Conservation (phyloP, 2,113 vertebrate genomes). For the Solea senegalensis region DNA sequence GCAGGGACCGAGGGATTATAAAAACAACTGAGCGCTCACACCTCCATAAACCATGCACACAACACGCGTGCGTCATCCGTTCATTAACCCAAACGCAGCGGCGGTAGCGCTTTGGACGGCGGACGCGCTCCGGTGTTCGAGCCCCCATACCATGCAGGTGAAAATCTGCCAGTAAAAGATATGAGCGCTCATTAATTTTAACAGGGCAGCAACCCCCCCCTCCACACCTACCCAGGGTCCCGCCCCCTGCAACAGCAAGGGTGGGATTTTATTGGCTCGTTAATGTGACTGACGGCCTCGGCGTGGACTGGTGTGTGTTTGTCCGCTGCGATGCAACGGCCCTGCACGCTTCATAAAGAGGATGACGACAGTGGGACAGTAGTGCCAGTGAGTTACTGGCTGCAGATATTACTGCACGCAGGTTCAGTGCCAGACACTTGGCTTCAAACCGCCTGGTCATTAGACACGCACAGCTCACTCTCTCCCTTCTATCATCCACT, state of each 20-base stretch:
- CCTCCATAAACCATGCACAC: conserved; percentile 44
- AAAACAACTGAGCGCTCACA: conserved; percentile 61
- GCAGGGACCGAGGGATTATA: conserved; percentile 41
- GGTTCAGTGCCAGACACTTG: conserved; percentile 50
- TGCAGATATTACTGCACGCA: conserved; percentile 53
- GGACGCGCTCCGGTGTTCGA: conserved; percentile 16
- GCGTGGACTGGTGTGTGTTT: conserved; percentile 19
- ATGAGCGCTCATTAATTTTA: conserved; percentile 70
- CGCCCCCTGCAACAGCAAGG: conserved; percentile 52
- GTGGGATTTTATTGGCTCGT: conserved; percentile 65
- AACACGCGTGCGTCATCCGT: conserved; percentile 63
- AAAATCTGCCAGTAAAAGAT: conserved; percentile 75
- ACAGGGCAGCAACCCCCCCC: conserved; percentile 53
- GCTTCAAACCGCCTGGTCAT: conserved; percentile 42
- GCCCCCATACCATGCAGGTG: conserved; percentile 61
- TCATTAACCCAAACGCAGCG: conserved; percentile 55
- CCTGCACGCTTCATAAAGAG: conserved; percentile 38
- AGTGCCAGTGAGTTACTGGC: conserved; percentile 59
- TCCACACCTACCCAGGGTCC: conserved; percentile 29
- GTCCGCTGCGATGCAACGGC: conserved; percentile 37
- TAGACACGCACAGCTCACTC: conserved; percentile 59
- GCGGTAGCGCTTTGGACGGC: conserved; percentile 48
- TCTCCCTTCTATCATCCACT: conserved; percentile 41
- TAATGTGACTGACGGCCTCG: conserved; percentile 64
- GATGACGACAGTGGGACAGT: conserved; percentile 58